Percentiles rank a stretch among this genome's conserved stretches.
These are phyloP conservation scores for Vimba vimba DNA, from an alignment of 2,113 vertebrate genomes.

Conservation along the genomic window DNA sequence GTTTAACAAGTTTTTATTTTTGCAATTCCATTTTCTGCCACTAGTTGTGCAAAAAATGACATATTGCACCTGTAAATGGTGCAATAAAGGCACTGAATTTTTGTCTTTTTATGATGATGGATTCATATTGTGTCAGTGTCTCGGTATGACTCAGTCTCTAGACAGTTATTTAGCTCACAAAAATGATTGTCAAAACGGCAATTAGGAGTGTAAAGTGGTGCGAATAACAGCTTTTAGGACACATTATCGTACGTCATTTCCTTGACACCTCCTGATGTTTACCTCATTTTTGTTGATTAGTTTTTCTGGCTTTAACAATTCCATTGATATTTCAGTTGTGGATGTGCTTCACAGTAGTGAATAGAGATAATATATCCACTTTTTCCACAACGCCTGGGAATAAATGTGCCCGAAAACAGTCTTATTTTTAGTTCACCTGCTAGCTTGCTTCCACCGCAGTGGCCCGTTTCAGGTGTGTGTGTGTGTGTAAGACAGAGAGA, in stretches of 20 bases:
- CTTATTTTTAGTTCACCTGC: conserved; percentile 50
- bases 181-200: conserved; percentile 46
- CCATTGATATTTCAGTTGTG: background rate
- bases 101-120: background rate
- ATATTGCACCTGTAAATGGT: background rate
- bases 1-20: too few species aligned
- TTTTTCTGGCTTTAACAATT: background rate
- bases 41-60: background rate
- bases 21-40: too few species aligned
- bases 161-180: conserved; percentile 29
- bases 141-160: conserved; percentile 42
- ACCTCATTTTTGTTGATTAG: background rate
- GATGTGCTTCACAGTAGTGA: background rate
- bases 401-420: background rate
- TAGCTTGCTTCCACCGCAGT: conserved; percentile 16
- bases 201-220: conserved; percentile 33
- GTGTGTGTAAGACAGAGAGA: conserved; percentile 8
- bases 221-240: conserved; percentile 30
- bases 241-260: conserved; percentile 13
- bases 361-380: background rate
- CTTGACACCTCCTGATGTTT: background rate
- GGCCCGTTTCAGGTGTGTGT: conserved; percentile 30
- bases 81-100: background rate
- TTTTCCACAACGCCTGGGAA: conserved; percentile 20
- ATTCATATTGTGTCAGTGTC: background rate